Evolutionary conservation across 2,113 vertebrate genomes (phyloP).

Genomic region (Spilogale gracilis): DNA sequence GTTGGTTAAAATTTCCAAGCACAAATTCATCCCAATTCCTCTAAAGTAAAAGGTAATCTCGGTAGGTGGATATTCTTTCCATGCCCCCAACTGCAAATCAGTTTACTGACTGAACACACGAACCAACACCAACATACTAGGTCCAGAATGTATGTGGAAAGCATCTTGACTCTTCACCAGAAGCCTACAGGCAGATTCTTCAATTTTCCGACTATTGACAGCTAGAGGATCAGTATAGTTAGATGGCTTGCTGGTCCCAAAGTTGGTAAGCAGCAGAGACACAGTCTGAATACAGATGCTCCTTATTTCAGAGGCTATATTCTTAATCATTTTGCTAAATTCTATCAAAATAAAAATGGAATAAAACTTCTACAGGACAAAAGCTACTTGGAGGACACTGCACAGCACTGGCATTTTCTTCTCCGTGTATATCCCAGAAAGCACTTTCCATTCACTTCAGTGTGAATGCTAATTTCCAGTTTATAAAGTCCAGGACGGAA

Average conservation of each 20-base stretch:
- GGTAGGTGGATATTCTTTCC: neutral
- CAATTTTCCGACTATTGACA: too few relatives aligned
- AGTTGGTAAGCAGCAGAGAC: neutral
- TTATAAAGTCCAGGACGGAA: neutral
- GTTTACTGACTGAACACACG: neutral
- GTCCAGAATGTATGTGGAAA: too few relatives aligned
- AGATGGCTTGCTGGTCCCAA: neutral
- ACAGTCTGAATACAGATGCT: neutral
- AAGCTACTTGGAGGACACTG: neutral
- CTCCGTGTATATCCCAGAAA: neutral
- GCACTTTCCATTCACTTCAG: neutral
- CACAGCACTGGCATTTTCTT: neutral
- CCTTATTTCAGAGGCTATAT: neutral
- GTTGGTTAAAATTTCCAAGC: neutral
- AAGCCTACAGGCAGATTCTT: too few relatives aligned
- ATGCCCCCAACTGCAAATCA: neutral
- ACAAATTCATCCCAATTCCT: neutral
- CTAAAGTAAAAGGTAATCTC: neutral
- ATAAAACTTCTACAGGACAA: neutral
- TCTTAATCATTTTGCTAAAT: slow-evolving; percentile 21
- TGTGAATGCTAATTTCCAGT: neutral
- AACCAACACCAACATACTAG: too few relatives aligned
- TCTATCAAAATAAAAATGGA: neutral
- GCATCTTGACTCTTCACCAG: neutral
- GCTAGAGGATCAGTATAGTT: neutral